Base-by-base conservation (phyloP, 2,888 invertebrate genomes). In the Aspidiotus destructor region DNA sequence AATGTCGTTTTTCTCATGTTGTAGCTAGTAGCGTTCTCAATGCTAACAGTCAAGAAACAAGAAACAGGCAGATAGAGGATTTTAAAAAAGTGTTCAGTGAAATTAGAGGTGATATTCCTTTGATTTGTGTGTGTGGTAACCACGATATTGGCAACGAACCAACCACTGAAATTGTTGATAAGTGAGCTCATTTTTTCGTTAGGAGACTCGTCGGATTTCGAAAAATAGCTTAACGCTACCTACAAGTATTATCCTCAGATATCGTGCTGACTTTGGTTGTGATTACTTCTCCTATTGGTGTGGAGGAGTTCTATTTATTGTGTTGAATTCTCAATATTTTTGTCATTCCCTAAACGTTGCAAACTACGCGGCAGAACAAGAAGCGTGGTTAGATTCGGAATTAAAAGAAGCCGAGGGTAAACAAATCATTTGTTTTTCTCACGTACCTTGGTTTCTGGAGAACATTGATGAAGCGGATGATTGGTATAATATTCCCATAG, bases 41-140 rank as follows among this genome's bases (percentile, higher is more conserved):
- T 40, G 40, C 17, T 28, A 13, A 13, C 9, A 40, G 69, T 41
- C 70, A 70, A 15, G 72, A 74, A 17, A 62, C 74, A 8, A 74
- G 78, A 64, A 70, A 72, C 13, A 71, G 71, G 41, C 81, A 81
- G 74, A 77, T 78, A 67, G 71, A 72, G 15, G 79, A 79, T 71
- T 80, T 80, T 62, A 74, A 73, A 70, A 72, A 72, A 41, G 73
- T 77, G 10, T 78, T 79, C 68, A 71, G 73, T 11, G 75, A 76
- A 42, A 71, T 81, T 11, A 74, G 79, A 71, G 74, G 76, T 7
- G 75, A 75, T 3, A 79, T 81, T 61, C 78, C 79, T 52, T 72
- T 80, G 62, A 75, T 82, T 48, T 81, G 80, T 72, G 78, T 81
- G 10, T 80, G 80, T 73, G 81, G 81, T 6, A 82, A 81, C 73